Base-by-base conservation (phyloP, 2,888 invertebrate genomes). In the Tridacna gigas region DNA sequence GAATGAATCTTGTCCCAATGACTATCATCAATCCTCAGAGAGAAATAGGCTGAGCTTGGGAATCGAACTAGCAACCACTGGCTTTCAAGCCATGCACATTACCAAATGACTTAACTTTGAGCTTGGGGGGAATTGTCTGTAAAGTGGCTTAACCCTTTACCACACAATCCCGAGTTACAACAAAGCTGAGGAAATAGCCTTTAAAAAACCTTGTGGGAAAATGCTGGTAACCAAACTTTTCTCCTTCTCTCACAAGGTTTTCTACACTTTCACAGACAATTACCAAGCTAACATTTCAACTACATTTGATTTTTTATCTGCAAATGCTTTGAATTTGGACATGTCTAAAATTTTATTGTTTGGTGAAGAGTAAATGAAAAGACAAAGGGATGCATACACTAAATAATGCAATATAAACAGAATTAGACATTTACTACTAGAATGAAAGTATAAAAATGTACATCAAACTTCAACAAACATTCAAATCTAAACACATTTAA, bases 361-460 rank as follows among this genome's bases (percentile, higher is more conserved):
- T 56, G 1, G n/a, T 20, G 9, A 56, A 56, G 56, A 56, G 56
- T 56, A 20, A 56, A 56, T 56, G 56, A 9, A 56, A 56, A 9
- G 9, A 9, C 37, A 37, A 37, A 37, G 56, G 56, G 20, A 56
- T 56, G 20, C 18, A 56, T 56, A 56, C 2, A 56, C 2, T 20
- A 56, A 56, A 56, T 7, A 56, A 66, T 28, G 11, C 4, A 5
- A 26, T 28, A 37, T 67, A 45, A 67, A 47, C 47, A 71, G 71
- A 71, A 26, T 45, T 51, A 71, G 71, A 48, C 48, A 71, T 71
- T 71, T 71, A 71, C 71, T 71, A 71, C 22, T 71, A 15, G 9
- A 47, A 71, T 71, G 47, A 13, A 45, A 71, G 71, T 71, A 71
- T 71, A 71, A 71, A 71, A 71, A 71, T 47, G n/a, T 71, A 71